phyloP scores from a whole-genome alignment of 2,797 vertebrate species.

The Gambusia yucatana region DNA sequence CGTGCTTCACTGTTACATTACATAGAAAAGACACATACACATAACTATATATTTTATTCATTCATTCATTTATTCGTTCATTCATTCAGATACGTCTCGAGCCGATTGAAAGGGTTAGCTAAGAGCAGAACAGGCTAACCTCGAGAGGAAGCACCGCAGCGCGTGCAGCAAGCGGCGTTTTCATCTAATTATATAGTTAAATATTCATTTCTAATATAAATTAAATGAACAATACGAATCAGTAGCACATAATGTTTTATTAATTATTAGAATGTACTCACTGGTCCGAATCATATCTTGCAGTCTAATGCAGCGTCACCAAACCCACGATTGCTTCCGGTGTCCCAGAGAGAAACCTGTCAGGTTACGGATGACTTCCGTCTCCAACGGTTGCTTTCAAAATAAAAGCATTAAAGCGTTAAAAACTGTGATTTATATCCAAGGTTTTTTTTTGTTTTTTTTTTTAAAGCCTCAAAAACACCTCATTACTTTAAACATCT shows the following conservation, averaged over 20 bases:
- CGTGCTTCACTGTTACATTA: not conserved
- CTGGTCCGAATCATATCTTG: conserved; percentile 80
- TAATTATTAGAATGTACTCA: conserved; percentile 65
- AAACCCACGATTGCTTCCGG: conserved; percentile 75
- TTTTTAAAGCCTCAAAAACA: not conserved
- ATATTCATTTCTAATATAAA: not conserved
- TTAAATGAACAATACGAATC: rapidly evolving
- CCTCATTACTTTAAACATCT: not conserved
- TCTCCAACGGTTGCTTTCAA: conserved; percentile 20
- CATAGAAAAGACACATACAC: not conserved
- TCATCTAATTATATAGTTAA: not conserved
- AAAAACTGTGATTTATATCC: not conserved
- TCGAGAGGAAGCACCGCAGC: conserved; percentile 18
- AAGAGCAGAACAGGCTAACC: conserved; percentile 38
- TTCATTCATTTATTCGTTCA: not conserved
- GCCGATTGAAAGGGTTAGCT: conserved; percentile 30
- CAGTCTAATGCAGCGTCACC: conserved; percentile 84
- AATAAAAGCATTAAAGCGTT: conserved; percentile 25
- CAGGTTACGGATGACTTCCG: conserved; percentile 40
- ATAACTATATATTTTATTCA: not conserved
- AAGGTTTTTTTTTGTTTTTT: no score
- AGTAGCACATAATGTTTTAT: no score
- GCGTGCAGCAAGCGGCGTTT: not conserved
- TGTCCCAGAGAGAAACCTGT: conserved; percentile 30
- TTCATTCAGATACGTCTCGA: conserved; percentile 34